Percentiles rank a stretch among this genome's conserved stretches.
phyloP scores from a whole-genome alignment of 2,113 vertebrate species.

The Vireo altiloquus region DNA sequence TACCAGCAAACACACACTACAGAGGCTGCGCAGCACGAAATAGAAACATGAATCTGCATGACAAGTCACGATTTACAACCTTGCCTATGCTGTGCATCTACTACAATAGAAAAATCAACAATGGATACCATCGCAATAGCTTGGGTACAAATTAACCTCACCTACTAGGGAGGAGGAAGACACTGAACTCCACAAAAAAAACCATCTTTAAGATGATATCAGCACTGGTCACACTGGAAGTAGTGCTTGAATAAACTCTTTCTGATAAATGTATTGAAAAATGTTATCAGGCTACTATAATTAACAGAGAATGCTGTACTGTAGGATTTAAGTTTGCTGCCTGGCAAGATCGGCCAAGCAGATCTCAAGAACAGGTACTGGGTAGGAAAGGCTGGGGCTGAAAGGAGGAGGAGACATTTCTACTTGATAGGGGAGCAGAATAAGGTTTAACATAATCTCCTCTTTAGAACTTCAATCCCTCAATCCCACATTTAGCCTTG shows the following conservation, averaged over 20 bases:
- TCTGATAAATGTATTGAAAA: not conserved
- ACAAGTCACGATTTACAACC: constrained; percentile 39
- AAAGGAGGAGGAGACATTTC: constrained; percentile 29
- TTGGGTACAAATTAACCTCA: constrained; percentile 25
- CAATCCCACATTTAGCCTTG: constrained; percentile 72
- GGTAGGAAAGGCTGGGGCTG: constrained; percentile 40
- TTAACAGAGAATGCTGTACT: not conserved
- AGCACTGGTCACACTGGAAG: constrained; percentile 2
- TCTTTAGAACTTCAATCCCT: constrained; percentile 69
- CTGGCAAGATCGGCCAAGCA: not conserved
- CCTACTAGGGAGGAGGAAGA: not conserved
- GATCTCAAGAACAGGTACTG: constrained; percentile 33
- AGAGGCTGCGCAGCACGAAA: not conserved
- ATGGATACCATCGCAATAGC: not conserved
- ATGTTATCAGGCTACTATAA: constrained; percentile 13
- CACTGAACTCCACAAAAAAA: not conserved
- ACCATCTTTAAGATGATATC: not conserved
- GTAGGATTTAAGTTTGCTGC: not conserved
- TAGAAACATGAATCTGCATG: constrained; percentile 27
- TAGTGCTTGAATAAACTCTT: constrained; percentile 2
- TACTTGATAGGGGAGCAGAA: constrained; percentile 36
- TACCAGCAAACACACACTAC: not conserved
- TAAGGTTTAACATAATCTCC: constrained; percentile 70
- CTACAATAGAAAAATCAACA: constrained; percentile 46
- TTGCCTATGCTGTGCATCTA: not conserved